Base-by-base conservation (phyloP, 2,888 invertebrate species). In the Strigamia transsilvanica region DNA sequence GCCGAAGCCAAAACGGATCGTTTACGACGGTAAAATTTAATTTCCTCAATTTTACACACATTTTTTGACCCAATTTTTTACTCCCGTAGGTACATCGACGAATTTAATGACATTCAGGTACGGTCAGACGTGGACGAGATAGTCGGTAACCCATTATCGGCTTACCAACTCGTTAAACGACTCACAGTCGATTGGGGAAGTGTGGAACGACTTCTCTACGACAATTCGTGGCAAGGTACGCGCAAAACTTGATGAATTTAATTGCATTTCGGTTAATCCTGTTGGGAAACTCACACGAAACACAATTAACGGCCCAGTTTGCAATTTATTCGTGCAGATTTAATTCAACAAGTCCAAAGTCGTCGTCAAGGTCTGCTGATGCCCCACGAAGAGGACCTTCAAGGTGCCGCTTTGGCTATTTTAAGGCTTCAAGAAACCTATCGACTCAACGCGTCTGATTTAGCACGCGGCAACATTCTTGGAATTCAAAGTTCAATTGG, bases 151-250 rank as follows among this genome's bases (percentile, higher is more conserved):
- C 87, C 87, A 1, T 83, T 87, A 12, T 85, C 86, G 79, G 86
- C 86, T 13, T 87, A 85, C 82, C 87, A 87, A 77, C 84, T 87
- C 27, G 84, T 87, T 82, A 86, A 86, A 82, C 82, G 87, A 9
- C 83, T 87, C 15, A 85, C 86, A 1, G 85, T 87, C 5, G 85
- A 87, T 82, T 87, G 86, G 86, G 61, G 13, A n/a, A 23, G 18
- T 3, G 79, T 83, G 6, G 82, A 83, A 34, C 9, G 82, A 46
- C 12, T 27, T 80, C 51, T 80, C 13, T 46, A 51, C 51, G 51
- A 51, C 15, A 80, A 32, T 27, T 42, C 80, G 15, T 80, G 51
- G 80, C 42, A 46, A 80, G 80, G 80, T 80, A 5, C 18, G 46
- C 23, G 27, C 23, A 66, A 23, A 27, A 9, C 4, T n/a, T 56